Evolutionary conservation across 2,888 invertebrate genomes (phyloP).

Genomic region (Melitaea athalia): DNA sequence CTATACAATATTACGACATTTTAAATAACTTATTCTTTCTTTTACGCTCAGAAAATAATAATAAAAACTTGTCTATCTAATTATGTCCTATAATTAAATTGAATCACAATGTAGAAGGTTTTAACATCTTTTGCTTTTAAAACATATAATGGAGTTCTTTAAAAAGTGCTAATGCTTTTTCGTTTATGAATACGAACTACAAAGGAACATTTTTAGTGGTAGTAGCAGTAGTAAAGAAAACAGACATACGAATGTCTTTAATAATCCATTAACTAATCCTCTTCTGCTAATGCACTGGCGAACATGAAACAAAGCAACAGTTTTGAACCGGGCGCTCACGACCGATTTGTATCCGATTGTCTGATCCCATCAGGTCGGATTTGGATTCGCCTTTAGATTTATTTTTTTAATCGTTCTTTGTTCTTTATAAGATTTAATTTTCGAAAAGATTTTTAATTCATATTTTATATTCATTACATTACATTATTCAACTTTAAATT

Average conservation of each 20-base stretch:
- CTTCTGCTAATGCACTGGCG: conserved; percentile 31
- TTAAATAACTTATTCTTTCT: not conserved
- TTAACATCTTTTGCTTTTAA: not conserved
- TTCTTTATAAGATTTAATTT: not conserved
- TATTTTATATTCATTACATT: too few relatives aligned
- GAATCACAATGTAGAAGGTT: not conserved
- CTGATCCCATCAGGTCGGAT: conserved; percentile 6
- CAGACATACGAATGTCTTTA: conserved; percentile 22
- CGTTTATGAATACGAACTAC: conserved; percentile 13
- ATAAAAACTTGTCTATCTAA: not conserved
- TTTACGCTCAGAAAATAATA: not conserved
- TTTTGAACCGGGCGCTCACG: conserved; percentile 17
- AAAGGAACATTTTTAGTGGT: conserved; percentile 8
- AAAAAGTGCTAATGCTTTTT: conserved; percentile 9
- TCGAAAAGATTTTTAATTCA: too few relatives aligned
- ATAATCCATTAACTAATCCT: conserved; percentile 48
- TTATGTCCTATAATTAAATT: not conserved
- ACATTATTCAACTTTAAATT: too few relatives aligned
- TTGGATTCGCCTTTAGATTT: not conserved
- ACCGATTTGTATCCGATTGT: conserved; percentile 3
- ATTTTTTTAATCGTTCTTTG: not conserved
- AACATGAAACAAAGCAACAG: conserved; percentile 29
- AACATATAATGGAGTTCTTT: not conserved
- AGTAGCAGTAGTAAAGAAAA: conserved; percentile 9
- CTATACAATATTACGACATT: not conserved